These are phyloP conservation scores for Cerceris rybyensis DNA, from an alignment of 2,888 invertebrate genomes.

Conservation along the genomic window DNA sequence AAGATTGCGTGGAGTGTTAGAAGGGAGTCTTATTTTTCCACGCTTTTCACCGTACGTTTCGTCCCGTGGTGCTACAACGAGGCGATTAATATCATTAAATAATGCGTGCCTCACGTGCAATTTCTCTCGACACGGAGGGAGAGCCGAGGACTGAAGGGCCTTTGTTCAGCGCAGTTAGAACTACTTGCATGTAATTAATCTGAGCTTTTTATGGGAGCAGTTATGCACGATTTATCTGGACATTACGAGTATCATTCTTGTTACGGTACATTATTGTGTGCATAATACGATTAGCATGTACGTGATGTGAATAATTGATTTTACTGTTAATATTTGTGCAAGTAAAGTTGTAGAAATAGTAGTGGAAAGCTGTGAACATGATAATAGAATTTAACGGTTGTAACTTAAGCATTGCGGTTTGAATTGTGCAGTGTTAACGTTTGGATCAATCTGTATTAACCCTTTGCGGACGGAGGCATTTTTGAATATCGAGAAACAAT, in stretches of 20 bases:
- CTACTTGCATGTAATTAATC: constrained; percentile 23
- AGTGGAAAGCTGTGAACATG: too few species aligned
- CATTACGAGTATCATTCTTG: constrained; percentile 4
- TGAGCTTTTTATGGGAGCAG: constrained; percentile 1
- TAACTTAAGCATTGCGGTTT: too few species aligned
- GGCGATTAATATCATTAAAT: constrained; percentile 35
- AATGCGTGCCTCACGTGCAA: constrained; percentile 14
- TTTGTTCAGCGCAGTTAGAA: not conserved
- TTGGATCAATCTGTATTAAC: too few species aligned
- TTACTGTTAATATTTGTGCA: not conserved
- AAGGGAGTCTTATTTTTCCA: constrained; percentile 49
- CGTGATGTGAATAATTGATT: not conserved
- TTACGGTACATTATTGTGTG: not conserved
- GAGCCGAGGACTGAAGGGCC: too few species aligned
- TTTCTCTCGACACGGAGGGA: not conserved
- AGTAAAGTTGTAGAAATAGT: not conserved
- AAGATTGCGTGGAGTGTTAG: constrained; percentile 24
- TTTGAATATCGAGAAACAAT: too few species aligned
- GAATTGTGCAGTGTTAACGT: too few species aligned
- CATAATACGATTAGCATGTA: not conserved
- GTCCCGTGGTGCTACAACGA: not conserved
- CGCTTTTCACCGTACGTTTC: constrained; percentile 32
- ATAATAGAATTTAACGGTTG: too few species aligned
- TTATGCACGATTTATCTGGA: constrained; percentile 17
- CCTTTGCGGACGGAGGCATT: too few species aligned